Evolutionary conservation across 2,888 invertebrate species (phyloP).

Genomic region (Drosophila gaucha): DNA sequence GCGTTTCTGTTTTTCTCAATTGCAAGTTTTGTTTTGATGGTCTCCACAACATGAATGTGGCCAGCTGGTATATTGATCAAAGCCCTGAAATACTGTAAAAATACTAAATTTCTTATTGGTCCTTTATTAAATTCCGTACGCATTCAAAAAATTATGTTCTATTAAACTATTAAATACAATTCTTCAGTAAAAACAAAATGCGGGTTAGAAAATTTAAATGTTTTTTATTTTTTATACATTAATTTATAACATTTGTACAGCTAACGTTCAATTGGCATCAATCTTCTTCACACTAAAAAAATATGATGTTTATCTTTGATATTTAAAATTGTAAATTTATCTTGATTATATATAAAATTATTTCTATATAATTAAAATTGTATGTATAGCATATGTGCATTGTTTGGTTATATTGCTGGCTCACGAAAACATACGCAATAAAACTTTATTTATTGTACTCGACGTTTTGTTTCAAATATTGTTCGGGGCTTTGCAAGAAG

Average conservation of each 20-base stretch:
- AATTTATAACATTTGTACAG: conserved; percentile 2
- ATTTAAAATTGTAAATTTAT: neutral
- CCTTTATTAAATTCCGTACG: neutral
- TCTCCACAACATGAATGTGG: conserved; percentile 20
- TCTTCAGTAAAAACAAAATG: neutral
- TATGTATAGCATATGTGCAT: no score
- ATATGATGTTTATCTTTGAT: neutral
- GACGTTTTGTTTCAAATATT: conserved; percentile 45
- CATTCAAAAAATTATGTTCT: neutral
- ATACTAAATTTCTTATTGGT: neutral
- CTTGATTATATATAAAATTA: neutral
- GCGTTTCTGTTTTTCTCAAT: neutral
- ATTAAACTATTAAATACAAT: neutral
- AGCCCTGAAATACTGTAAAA: neutral
- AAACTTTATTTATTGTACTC: conserved; percentile 11
- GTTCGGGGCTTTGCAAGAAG: conserved; percentile 65
- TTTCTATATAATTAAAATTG: no score
- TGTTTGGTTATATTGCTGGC: neutral
- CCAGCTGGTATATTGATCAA: neutral
- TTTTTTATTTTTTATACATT: neutral
- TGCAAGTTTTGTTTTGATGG: conserved; percentile 36
- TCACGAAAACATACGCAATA: neutral
- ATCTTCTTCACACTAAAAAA: neutral
- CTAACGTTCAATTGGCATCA: neutral
- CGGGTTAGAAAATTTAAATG: no score